Base-by-base conservation (phyloP, 2,797 vertebrate species). In the Syngnathus rostellatus region DNA sequence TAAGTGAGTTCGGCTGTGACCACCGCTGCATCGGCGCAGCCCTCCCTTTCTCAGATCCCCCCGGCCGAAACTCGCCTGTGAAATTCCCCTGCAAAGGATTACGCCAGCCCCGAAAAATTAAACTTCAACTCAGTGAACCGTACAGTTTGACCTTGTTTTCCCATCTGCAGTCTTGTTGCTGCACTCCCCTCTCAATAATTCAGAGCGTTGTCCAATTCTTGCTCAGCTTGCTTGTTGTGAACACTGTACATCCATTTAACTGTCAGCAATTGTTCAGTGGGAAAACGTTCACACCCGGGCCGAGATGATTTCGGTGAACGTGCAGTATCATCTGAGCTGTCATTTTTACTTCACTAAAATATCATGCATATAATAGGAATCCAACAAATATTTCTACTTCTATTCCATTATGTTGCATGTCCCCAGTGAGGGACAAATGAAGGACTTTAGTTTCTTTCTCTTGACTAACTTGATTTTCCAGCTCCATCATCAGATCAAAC, bases 121-220 rank as follows among this genome's bases (percentile, higher is more conserved):
- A 31, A 31, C 31, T 31, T 31, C 31, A 31, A 38, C 31, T 58
- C 8, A 37, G 16, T 19, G 38, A 39, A 59, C 57, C 31, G 57
- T 16, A 59, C 3, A 8, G 4, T 59, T 38, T 59, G 10, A 31
- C 8, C 37, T 59, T 39, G 9, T 62, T 43, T 43, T 40, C 16
- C 25, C 57, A 38, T 8, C 11, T 60, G 12, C 12, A 45, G 21
- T 11, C 43, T 11, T 62, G 11, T 1, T 25, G 21, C 11, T 62
- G 60, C 58, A 60, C 19, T 41, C 5, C 7, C 57, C 39, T 16
- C n/a, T 61, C 39, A 61, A 61, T 61, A 61, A 61, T 61, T 61
- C 40, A 62, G 5, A 45, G 21, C 3, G n/a, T 40, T 62, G n/a
- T 62, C 14, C 11, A 7, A 25, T 6, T 25, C 12, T 25, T 12